Evolutionary conservation across 2,888 invertebrate genomes (phyloP).

Genomic region (Drosophila cyrtoloma): DNA sequence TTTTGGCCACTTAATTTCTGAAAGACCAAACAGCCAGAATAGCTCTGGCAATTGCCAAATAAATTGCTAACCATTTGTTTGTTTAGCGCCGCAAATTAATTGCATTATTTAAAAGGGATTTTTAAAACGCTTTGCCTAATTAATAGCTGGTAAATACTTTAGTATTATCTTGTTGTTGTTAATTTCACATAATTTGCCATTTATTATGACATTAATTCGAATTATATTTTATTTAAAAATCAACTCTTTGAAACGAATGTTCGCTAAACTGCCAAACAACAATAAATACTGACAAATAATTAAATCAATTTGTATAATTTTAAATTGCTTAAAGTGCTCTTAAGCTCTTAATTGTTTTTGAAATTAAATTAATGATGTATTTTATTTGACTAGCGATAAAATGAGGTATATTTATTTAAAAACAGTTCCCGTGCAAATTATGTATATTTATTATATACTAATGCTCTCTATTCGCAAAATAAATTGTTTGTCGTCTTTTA

Average conservation of each 20-base stretch:
- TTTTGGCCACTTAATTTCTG: conserved; percentile 31
- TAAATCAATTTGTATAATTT: not conserved
- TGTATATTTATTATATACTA: not conserved
- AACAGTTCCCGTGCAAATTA: not conserved
- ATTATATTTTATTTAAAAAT: not conserved
- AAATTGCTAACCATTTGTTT: conserved; percentile 55
- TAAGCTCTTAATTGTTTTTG: not conserved
- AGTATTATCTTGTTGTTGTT: not conserved
- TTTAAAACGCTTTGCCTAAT: conserved; percentile 13
- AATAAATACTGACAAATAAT: not conserved
- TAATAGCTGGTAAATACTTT: conserved; percentile 8
- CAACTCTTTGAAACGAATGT: not conserved
- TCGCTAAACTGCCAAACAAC: not conserved
- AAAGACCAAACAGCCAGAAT: conserved; percentile 3
- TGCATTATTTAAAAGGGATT: conserved; percentile 63
- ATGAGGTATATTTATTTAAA: not conserved
- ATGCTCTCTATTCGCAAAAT: not conserved
- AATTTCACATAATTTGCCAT: not conserved
- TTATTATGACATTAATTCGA: conserved; percentile 1
- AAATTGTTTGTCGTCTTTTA: too few relatives aligned
- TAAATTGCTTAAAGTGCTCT: not conserved
- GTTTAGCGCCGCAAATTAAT: conserved; percentile 56
- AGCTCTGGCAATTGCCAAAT: conserved; percentile 38
- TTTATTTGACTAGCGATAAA: not conserved
- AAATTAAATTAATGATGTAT: not conserved